Conservation (phyloP, 92 coral and sea anemone genomes). For the Heliopora coerulea region DNA sequence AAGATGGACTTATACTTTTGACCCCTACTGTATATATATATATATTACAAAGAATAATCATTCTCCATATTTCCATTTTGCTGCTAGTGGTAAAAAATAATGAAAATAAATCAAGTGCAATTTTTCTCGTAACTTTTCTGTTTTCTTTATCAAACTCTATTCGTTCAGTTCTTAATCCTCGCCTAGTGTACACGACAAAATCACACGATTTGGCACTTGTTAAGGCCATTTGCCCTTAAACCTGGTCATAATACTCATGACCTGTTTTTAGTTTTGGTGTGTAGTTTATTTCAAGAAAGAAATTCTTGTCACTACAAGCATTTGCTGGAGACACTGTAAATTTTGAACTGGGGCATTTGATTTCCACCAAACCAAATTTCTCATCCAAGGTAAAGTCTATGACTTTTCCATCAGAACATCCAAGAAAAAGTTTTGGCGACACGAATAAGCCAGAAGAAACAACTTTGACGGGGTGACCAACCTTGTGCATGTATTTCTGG, state of each 20-base stretch:
- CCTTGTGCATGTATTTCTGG: too few relatives aligned
- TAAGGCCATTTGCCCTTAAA: slow-evolving; percentile 62
- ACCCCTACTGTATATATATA: too few relatives aligned
- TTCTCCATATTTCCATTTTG: too few relatives aligned
- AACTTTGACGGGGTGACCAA: too few relatives aligned
- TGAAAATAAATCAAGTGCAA: too few relatives aligned
- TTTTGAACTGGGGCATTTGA: slow-evolving; percentile 70
- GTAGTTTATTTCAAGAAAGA: slow-evolving; percentile 39
- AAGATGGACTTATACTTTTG: too few relatives aligned
- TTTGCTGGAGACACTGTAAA: slow-evolving; percentile 64
- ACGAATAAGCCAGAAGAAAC: too few relatives aligned
- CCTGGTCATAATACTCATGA: slow-evolving; percentile 60
- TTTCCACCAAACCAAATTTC: slow-evolving; percentile 60
- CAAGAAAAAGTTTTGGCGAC: too few relatives aligned
- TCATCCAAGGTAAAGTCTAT: slow-evolving; percentile 59
- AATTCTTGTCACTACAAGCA: slow-evolving; percentile 57
- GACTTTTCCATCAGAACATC: slow-evolving; percentile 73
- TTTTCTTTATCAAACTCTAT: slow-evolving; percentile 45
- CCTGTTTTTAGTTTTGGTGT: slow-evolving; percentile 50
- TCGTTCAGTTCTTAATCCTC: slow-evolving; percentile 67
- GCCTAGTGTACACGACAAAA: slow-evolving; percentile 60
- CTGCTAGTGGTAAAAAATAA: too few relatives aligned
- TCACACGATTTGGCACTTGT: slow-evolving; percentile 66
- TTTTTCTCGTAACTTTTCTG: too few relatives aligned
- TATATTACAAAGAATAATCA: too few relatives aligned